phyloP scores from a whole-genome alignment of 2,113 vertebrate species.

The Anguilla japonica region DNA sequence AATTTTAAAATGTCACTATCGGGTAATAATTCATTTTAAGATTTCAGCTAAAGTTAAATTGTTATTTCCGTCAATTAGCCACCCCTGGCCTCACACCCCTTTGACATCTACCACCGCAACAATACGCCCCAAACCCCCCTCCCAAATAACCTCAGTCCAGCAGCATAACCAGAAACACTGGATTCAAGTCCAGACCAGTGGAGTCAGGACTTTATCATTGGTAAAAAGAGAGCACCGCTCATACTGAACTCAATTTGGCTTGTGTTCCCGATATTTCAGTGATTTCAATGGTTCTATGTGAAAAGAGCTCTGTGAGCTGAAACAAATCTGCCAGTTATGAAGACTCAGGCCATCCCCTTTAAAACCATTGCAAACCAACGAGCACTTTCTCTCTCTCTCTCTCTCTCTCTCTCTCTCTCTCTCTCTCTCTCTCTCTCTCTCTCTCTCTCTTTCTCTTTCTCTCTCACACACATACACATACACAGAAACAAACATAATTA shows the following conservation, averaged over 20 bases:
- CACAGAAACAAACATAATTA: too few species aligned
- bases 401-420: not conserved
- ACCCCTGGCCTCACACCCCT: not conserved
- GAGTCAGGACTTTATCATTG: not conserved
- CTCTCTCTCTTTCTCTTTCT: too few species aligned
- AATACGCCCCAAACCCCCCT: not conserved
- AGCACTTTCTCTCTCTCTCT: not conserved
- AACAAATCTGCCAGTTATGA: not conserved
- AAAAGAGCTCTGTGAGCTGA: not conserved
- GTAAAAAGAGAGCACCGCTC: not conserved
- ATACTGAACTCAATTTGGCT: not conserved
- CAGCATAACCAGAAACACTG: not conserved
- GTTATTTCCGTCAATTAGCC: slow-evolving; percentile 5
- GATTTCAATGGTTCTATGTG: not conserved
- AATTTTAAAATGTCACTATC: slow-evolving; percentile 39
- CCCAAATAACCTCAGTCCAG: not conserved
- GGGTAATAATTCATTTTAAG: slow-evolving; percentile 35
- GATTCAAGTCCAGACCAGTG: not conserved
- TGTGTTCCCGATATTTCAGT: not conserved
- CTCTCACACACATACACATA: too few species aligned
- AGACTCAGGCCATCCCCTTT: not conserved
- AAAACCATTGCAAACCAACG: not conserved
- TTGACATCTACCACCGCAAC: too few species aligned
- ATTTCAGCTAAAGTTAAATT: slow-evolving; percentile 38
- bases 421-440: not conserved